phyloP scores from a whole-genome alignment of 2,113 vertebrate species.

The Phalacrocorax aristotelis region DNA sequence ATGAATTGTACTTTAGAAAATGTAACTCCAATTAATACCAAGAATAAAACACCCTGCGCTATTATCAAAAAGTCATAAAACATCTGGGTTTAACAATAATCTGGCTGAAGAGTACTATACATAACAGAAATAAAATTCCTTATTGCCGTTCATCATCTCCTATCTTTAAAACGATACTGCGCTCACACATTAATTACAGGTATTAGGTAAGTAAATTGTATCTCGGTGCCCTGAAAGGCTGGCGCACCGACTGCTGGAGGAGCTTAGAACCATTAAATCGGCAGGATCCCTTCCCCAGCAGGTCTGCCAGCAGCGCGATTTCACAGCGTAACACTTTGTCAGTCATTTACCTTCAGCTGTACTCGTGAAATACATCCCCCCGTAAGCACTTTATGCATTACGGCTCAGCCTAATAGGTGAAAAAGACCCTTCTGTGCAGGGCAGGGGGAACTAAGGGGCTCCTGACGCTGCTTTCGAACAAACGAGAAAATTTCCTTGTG shows the following conservation, averaged over 20 bases:
- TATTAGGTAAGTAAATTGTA: slow-evolving; percentile 39
- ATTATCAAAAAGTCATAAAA: slow-evolving; percentile 29
- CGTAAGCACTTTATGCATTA: neutral
- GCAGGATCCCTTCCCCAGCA: neutral
- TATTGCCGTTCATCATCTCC: neutral
- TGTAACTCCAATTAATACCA: neutral
- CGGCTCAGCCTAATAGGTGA: neutral
- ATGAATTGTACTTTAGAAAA: neutral
- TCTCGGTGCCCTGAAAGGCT: neutral
- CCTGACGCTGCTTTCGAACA: neutral
- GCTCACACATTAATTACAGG: neutral
- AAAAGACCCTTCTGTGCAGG: neutral
- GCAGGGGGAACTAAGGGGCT: neutral
- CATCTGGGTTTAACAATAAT: slow-evolving; percentile 39
- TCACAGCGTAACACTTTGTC: neutral
- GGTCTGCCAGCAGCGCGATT: neutral
- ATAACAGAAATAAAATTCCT: neutral
- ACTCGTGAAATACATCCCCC: neutral
- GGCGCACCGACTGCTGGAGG: neutral
- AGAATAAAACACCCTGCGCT: slow-evolving; percentile 1
- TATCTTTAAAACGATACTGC: neutral
- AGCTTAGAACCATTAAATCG: neutral
- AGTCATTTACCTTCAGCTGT: slow-evolving; percentile 13
- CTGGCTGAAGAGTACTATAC: neutral
- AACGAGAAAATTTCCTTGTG: neutral